These are phyloP conservation scores for Clitarchus hookeri DNA, from an alignment of 2,888 invertebrate genomes.

Conservation along the genomic window DNA sequence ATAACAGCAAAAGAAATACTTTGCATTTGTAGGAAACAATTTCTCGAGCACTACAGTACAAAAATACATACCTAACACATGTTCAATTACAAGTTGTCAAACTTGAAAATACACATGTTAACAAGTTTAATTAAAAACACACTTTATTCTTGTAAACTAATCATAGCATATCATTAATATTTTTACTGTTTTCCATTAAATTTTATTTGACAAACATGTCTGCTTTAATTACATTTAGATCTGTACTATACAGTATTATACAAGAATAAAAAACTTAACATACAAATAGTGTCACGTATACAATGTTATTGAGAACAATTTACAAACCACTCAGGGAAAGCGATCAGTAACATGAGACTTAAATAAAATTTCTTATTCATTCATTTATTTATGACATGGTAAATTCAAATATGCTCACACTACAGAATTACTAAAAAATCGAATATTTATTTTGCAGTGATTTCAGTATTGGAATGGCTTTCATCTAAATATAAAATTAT, in stretches of 20 bases:
- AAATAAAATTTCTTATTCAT: background rate
- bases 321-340: background rate
- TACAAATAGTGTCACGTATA: background rate
- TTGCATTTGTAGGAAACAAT: background rate
- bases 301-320: background rate
- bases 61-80: background rate
- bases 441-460: too few relatives aligned
- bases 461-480: too few relatives aligned
- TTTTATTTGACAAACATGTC: background rate
- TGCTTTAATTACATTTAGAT: background rate
- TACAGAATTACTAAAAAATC: too few relatives aligned
- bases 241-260: background rate
- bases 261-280: background rate
- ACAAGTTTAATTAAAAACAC: background rate
- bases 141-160: background rate
- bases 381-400: background rate
- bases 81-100: background rate
- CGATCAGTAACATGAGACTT: background rate
- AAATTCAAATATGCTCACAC: too few relatives aligned
- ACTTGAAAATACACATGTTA: background rate
- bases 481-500: too few relatives aligned
- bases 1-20: too few relatives aligned
- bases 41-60: background rate
- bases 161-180: background rate
- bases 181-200: background rate